phyloP scores from a whole-genome alignment of 2,113 vertebrate species.

The Chaetodon trifascialis region DNA sequence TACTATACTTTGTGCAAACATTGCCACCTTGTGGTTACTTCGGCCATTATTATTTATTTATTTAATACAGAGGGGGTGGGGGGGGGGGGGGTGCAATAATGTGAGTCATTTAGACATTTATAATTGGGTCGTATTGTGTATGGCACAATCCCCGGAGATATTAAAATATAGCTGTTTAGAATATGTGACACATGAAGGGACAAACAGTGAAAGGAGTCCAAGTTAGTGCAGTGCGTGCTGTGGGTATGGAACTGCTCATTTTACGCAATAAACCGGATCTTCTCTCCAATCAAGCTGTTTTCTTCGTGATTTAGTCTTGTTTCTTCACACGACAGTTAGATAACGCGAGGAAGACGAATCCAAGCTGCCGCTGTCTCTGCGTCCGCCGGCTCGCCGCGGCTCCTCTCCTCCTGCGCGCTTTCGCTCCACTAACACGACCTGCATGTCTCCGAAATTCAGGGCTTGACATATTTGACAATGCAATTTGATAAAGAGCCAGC shows the following conservation, averaged over 20 bases:
- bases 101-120: conserved; percentile 74
- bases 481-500: conserved; percentile 76
- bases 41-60: conserved; percentile 63
- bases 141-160: conserved; percentile 30
- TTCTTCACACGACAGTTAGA: conserved; percentile 38
- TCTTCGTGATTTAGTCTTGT: conserved; percentile 36
- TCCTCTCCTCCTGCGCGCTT: conserved; percentile 24
- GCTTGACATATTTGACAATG: conserved; percentile 74
- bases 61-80: conserved; percentile 9
- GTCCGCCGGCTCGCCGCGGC: conserved; percentile 21
- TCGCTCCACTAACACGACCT: conserved; percentile 51
- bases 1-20: conserved; percentile 92
- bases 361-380: conserved; percentile 28
- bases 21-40: conserved; percentile 94
- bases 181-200: conserved; percentile 14
- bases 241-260: conserved; percentile 52
- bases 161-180: conserved; percentile 42
- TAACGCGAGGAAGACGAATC: conserved; percentile 10
- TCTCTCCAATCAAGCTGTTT: conserved; percentile 39
- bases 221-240: conserved; percentile 40
- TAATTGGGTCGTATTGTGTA: conserved; percentile 65
- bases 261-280: conserved; percentile 59
- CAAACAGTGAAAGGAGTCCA: conserved; percentile 2
- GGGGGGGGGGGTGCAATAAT: conserved; percentile 54
- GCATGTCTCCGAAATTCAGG: conserved; percentile 61